These are phyloP conservation scores for Cricetomys ansorgei DNA, from an alignment of 2,113 vertebrate species.

Conservation along the genomic window DNA sequence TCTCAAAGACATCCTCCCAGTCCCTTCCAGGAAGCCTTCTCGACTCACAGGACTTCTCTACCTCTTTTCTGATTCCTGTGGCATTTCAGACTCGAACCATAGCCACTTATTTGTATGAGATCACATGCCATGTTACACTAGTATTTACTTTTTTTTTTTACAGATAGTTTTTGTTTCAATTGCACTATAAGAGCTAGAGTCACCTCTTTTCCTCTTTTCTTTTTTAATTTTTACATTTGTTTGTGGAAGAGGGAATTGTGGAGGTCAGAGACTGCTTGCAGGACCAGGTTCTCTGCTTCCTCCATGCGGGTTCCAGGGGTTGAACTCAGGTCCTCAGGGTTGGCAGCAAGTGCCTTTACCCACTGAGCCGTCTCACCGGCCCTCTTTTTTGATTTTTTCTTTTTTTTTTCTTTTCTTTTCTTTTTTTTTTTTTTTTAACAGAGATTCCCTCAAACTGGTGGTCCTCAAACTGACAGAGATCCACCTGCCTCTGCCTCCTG, in stretches of 20 bases:
- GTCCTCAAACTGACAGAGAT: neutral
- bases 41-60: neutral
- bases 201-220: too few species aligned
- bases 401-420: neutral
- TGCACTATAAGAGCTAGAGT: too few species aligned
- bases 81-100: constrained; percentile 39
- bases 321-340: too few species aligned
- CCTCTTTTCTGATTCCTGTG: neutral
- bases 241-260: too few species aligned
- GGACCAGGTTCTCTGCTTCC: too few species aligned
- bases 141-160: constrained; percentile 55
- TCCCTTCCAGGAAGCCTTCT: constrained; percentile 5
- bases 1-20: neutral
- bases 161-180: too few species aligned
- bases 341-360: too few species aligned
- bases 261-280: too few species aligned
- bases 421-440: neutral
- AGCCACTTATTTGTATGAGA: neutral
- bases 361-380: too few species aligned
- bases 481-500: neutral
- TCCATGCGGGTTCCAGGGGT: too few species aligned
- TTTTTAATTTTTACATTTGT: too few species aligned
- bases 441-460: neutral
- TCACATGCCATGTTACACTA: neutral
- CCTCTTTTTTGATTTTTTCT: too few species aligned